Base-by-base conservation (phyloP, 2,888 invertebrate species). In the Sisyra terminalis region DNA sequence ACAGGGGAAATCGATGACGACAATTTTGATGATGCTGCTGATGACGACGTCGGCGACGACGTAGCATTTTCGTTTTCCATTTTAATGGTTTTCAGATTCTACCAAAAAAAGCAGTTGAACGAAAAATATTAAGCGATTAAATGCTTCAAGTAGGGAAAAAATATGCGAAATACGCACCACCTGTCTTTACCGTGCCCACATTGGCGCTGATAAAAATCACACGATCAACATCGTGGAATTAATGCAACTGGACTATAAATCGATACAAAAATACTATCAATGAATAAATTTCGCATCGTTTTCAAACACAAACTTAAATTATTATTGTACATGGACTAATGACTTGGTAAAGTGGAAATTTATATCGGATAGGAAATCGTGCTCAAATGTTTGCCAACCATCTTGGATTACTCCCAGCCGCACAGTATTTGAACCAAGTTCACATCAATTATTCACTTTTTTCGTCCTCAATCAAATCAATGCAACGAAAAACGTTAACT, bases 361-460 rank as follows among this genome's bases (percentile, higher is more conserved):
- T 24, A 24, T 7, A 24, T 24, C 24, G 24, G 24, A 24, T 24
- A 24, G 24, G 24, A 24, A 24, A 24, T 24, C 24, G 24, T 24
- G 7, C 24, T 24, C 24, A 24, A 24, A 24, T 24, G 24, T 34
- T 24, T 41, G 41, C 14, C 41, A 41, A 41, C 41, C 41, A 41
- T 41, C 32, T 41, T 41, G 41, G 34, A 41, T 32, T 41, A 34
- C 14, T 32, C 24, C 30, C 17, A 41, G 32, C 34, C 41, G 41
- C 34, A 32, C 24, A 14, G 11, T 14, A 34, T 34, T 14, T 14
- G 14, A 14, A 11, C 13, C 34, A 34, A 14, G 11, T 34, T 14
- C 11, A 34, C 6, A 11, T 11, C 7, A 34, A 14, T 14, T 14
- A 34, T n/a, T 7, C 7, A 14, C 7, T 30, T 30, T 10, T 30